Evolutionary conservation across 2,113 vertebrate genomes (phyloP).

Genomic region (Pavo muticus): DNA sequence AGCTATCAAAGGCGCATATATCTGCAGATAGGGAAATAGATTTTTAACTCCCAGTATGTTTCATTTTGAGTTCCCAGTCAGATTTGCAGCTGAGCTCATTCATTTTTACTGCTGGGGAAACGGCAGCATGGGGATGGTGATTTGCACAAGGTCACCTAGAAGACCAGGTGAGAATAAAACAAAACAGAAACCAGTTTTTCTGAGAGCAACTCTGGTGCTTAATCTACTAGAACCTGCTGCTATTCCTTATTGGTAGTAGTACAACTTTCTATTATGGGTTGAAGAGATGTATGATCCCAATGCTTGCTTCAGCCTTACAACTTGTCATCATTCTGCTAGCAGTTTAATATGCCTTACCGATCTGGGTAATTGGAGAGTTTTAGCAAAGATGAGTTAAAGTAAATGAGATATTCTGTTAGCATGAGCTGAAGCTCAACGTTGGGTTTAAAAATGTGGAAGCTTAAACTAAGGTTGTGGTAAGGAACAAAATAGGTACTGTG

Average conservation of each 20-base stretch:
- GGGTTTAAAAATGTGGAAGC: background rate
- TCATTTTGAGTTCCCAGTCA: background rate
- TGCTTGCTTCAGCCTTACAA: background rate
- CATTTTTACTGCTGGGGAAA: slow-evolving; percentile 4
- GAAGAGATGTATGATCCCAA: background rate
- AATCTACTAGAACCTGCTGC: background rate
- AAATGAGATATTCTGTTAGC: background rate
- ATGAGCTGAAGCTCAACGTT: background rate
- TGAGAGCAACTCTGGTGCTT: background rate
- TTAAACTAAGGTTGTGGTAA: background rate
- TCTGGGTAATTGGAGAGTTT: background rate
- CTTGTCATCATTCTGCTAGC: background rate
- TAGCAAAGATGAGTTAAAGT: background rate
- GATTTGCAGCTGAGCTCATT: slow-evolving; percentile 21
- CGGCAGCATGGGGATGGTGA: background rate
- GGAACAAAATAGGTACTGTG: background rate
- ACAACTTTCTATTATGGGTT: background rate
- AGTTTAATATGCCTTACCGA: background rate
- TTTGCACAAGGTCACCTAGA: slow-evolving; percentile 55
- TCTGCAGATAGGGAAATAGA: slow-evolving; percentile 14
- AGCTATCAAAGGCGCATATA: background rate
- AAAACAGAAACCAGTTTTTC: background rate
- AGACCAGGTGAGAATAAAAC: background rate
- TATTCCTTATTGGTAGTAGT: background rate
- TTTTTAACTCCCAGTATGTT: slow-evolving; percentile 27